Conservation (phyloP, 2,797 vertebrate genomes). For the Alfaro cultratus region DNA sequence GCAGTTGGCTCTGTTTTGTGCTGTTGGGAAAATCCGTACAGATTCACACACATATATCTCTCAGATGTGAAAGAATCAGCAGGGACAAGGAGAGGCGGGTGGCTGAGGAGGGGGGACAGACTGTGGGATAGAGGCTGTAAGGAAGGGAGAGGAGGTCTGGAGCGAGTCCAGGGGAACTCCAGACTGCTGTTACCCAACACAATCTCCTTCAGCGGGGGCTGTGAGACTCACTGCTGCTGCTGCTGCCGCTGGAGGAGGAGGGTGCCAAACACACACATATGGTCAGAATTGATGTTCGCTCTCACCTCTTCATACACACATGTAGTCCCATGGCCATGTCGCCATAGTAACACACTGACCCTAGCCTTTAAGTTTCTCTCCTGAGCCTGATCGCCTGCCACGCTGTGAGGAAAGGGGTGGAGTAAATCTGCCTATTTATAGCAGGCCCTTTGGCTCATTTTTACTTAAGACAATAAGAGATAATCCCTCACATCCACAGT, state of each 20-base stretch:
- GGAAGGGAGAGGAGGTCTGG: slow-evolving; percentile 76
- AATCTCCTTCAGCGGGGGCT: slow-evolving; percentile 68
- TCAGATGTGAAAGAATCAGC: slow-evolving; percentile 55
- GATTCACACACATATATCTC: slow-evolving; percentile 38
- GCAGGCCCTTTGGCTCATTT: slow-evolving; percentile 67
- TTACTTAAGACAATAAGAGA: slow-evolving; percentile 68
- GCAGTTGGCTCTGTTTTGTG: slow-evolving; percentile 36
- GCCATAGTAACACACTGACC: slow-evolving; percentile 82
- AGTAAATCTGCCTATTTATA: slow-evolving; percentile 81
- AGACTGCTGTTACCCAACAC: slow-evolving; percentile 80
- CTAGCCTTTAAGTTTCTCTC: slow-evolving; percentile 63
- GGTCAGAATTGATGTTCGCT: slow-evolving; percentile 19
- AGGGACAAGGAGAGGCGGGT: slow-evolving; percentile 58
- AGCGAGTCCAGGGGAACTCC: slow-evolving; percentile 85
- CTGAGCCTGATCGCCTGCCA: slow-evolving; percentile 58
- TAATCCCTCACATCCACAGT: slow-evolving; percentile 74
- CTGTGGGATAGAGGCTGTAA: slow-evolving; percentile 66
- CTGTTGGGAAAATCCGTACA: slow-evolving; percentile 46
- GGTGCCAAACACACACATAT: slow-evolving; percentile 25
- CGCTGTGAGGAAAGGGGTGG: slow-evolving; percentile 60
- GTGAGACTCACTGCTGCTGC: slow-evolving; percentile 56
- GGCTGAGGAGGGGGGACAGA: slow-evolving; percentile 53
- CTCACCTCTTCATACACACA: slow-evolving; percentile 32
- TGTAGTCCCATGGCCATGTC: slow-evolving; percentile 50
- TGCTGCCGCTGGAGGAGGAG: slow-evolving; percentile 32